Base-by-base conservation (phyloP, 2,113 vertebrate genomes). In the Antechinus flavipes region DNA sequence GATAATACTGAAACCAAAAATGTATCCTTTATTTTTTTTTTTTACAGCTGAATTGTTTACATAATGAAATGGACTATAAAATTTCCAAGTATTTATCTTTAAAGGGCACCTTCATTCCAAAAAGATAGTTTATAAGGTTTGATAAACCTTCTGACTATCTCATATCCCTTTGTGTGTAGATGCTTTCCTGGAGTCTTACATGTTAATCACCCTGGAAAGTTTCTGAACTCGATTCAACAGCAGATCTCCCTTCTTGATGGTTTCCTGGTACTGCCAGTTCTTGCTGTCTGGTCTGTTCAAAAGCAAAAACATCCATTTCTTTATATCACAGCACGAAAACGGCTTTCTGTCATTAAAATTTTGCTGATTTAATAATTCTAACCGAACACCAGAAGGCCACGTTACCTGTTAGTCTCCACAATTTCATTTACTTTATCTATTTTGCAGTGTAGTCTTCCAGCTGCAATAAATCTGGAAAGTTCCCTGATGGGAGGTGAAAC, bases 181-280 rank as follows among this genome's bases (percentile, higher is more conserved):
- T 76, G 90, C 91, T 97, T 96, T 96, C 93, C 96, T 97, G 97
- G 97, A 94, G 19, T n/a, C 97, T 99, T 99, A 99, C 99, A 99
- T 99, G 98, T 99, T 99, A 98, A 99, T 99, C 94, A 99, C 99
- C 98, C 99, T 98, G 50, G 99, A 99, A 97, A 99, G 99, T 98
- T 99, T 99, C 98, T 99, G 99, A 98, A 99, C 99, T 99, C 99
- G 99, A 98, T 99, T 99, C 97, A 99, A 98, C 98, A 99, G 99
- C 98, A 99, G 98, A 97, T 99, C 99, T 84, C 99, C 99, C 98
- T 99, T 99, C 99, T 99, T 99, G 98, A 99, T 99, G 96, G 99
- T 99, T 99, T 99, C 99, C 98, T 99, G 99, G 98, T 99, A 99
- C 98, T 99, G 99, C 99, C 99, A 99, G 97, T 99, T 99, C 99